These are phyloP conservation scores for Harpegnathos saltator DNA, from an alignment of 1,140 invertebrate genomes.

Conservation along the genomic window DNA sequence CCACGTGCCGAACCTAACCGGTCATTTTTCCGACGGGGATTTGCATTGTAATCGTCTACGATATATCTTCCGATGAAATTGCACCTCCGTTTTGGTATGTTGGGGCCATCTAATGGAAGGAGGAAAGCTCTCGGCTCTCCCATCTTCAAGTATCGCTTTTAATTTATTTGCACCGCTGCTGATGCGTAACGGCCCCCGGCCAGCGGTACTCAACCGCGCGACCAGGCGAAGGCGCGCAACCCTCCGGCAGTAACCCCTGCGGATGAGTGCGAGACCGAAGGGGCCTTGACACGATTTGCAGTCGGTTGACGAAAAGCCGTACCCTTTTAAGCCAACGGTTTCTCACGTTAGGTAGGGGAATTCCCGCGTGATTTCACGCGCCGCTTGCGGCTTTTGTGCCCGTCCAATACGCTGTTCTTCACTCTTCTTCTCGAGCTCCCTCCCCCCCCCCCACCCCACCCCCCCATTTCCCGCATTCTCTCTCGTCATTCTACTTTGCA, in stretches of 20 bases:
- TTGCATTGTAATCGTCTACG: not conserved
- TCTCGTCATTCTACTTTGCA: not conserved
- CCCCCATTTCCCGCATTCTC: slow-evolving; percentile 4
- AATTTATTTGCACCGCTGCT: slow-evolving; percentile 49
- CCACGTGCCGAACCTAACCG: not conserved
- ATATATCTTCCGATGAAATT: slow-evolving; percentile 11
- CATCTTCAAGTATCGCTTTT: slow-evolving; percentile 21
- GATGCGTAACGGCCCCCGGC: slow-evolving; percentile 37
- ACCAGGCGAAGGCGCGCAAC: too few species aligned
- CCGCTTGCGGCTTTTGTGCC: not conserved
- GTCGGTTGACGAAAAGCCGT: slow-evolving; percentile 39
- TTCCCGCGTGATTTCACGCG: slow-evolving; percentile 37
- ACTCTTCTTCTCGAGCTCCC: not conserved
- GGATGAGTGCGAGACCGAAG: slow-evolving; percentile 35
- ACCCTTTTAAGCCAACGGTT: slow-evolving; percentile 41
- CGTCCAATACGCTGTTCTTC: not conserved
- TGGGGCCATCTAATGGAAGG: slow-evolving; percentile 10
- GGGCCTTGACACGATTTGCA: slow-evolving; percentile 41
- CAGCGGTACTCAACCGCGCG: slow-evolving; percentile 32
- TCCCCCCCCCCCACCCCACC: too few species aligned
- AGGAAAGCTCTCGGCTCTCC: not conserved
- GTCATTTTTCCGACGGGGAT: not conserved
- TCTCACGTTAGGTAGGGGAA: slow-evolving; percentile 5
- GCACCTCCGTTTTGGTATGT: slow-evolving; percentile 5
- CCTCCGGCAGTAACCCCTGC: slow-evolving; percentile 24